Conservation (phyloP, 2,113 vertebrate genomes). For the Recurvirostra avosetta region DNA sequence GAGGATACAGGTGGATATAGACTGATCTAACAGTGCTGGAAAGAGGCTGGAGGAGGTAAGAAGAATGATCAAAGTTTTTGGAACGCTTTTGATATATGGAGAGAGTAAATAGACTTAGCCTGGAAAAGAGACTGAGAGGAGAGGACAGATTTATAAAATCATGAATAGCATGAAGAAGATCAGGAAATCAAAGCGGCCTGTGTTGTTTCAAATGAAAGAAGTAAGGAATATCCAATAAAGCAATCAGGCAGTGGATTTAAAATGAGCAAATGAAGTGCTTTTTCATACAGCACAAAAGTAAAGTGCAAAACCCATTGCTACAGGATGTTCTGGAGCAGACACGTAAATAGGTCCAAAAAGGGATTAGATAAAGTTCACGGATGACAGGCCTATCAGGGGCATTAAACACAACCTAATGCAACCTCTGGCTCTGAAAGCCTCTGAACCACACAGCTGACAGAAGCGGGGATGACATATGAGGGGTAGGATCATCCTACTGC, state of each 20-base stretch:
- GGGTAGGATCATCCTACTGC: not conserved
- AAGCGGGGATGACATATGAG: not conserved
- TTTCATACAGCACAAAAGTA: not conserved
- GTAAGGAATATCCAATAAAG: not conserved
- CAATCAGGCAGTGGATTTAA: not conserved
- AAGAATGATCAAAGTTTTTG: not conserved
- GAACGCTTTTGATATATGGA: not conserved
- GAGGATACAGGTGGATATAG: not conserved
- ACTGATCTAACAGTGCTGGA: not conserved
- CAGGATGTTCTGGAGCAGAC: not conserved
- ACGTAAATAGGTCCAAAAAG: not conserved
- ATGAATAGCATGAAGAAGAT: not conserved
- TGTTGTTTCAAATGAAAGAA: not conserved
- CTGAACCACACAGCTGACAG: not conserved
- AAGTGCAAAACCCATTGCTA: not conserved
- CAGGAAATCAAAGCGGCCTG: not conserved
- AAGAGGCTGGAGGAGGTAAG: not conserved
- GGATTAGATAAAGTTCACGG: constrained; percentile 13
- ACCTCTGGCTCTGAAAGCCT: not conserved
- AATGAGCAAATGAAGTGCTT: not conserved
- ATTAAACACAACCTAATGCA: constrained; percentile 25
- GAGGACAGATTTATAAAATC: not conserved
- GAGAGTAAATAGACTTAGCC: not conserved
- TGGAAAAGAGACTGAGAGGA: not conserved
- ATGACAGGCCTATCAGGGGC: not conserved